Base-by-base conservation (phyloP, 2,113 vertebrate genomes). In the Etheostoma spectabile region DNA sequence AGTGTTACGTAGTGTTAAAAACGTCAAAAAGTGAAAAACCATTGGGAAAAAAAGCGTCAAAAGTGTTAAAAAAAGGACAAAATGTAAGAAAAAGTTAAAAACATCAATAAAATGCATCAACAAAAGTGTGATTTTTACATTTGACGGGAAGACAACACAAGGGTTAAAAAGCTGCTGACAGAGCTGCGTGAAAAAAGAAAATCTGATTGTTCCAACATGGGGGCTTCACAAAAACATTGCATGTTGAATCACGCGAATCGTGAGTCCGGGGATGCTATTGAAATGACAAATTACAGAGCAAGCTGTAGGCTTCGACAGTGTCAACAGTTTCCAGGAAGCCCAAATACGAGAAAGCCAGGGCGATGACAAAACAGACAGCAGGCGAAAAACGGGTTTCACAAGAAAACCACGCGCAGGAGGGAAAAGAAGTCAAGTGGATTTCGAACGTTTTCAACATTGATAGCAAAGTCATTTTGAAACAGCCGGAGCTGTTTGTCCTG, bases 381-480 rank as follows among this genome's bases (percentile, higher is more conserved):
- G 59, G 69, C 24, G 72, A 73, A 27, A 55, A 84, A 79, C 57
- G 30, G 71, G 68, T 53, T 84, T 38, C 21, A 33, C 77, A 49
- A 76, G 55, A 16, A 71, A 70, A 67, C 27, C 61, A 48, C 64
- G 64, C 16, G 30, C 67, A 66, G 77, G 77, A 87, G 4, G 4
- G 85, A 67, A 83, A 67, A 83, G 79, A 72, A 22, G 63, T 57
- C 74, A 81, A 57, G 38, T 63, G 82, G 78, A 80, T 84, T 84
- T 84, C 52, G 57, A 60, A 69, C 48, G 33, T 46, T 72, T 79
- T 71, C 38, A 69, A 8, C 33, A 48, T 21, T 14, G 56, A 71
- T 55, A 27, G 57, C 21, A 21, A 59, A 84, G 49, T 64, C 64
- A 72, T 86, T 84, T 64, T 6, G 0, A 61, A 76, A 45, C 60